Percentiles rank a stretch among this genome's conserved stretches.
Evolutionary conservation across 2,797 vertebrate species (phyloP).

Genomic region (Micrastur ruficollis): DNA sequence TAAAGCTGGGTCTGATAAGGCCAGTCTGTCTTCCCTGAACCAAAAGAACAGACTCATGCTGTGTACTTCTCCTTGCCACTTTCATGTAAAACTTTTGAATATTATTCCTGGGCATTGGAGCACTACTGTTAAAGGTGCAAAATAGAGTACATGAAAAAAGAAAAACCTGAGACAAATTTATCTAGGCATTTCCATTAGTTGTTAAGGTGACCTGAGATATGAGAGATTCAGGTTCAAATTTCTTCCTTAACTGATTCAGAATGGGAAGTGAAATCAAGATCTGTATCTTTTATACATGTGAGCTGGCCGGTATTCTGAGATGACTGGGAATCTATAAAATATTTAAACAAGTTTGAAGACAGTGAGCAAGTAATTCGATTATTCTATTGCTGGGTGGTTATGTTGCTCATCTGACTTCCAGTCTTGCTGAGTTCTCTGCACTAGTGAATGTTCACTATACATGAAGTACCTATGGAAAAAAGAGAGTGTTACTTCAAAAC

Average conservation of each 20-base stretch:
- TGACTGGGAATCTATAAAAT: neutral
- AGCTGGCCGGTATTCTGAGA: neutral
- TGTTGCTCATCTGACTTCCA: neutral
- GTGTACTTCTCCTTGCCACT: constrained; percentile 19
- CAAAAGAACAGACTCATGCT: neutral
- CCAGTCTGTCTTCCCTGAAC: neutral
- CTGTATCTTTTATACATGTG: neutral
- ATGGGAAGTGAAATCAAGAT: neutral
- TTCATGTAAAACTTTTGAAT: constrained; percentile 7
- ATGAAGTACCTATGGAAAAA: neutral
- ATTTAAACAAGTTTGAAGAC: neutral
- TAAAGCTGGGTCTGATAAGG: neutral
- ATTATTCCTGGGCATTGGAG: neutral
- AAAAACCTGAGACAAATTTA: neutral
- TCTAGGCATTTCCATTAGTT: neutral
- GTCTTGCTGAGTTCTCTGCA: neutral
- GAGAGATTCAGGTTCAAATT: neutral
- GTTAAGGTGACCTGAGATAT: neutral
- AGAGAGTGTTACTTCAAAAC: neutral
- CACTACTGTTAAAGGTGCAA: neutral
- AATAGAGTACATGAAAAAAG: neutral
- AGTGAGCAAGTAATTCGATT: neutral
- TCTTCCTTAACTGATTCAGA: neutral
- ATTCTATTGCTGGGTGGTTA: neutral
- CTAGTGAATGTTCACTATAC: neutral